phyloP scores from a whole-genome alignment of 2,888 invertebrate genomes.

The Standfussiana lucernea region DNA sequence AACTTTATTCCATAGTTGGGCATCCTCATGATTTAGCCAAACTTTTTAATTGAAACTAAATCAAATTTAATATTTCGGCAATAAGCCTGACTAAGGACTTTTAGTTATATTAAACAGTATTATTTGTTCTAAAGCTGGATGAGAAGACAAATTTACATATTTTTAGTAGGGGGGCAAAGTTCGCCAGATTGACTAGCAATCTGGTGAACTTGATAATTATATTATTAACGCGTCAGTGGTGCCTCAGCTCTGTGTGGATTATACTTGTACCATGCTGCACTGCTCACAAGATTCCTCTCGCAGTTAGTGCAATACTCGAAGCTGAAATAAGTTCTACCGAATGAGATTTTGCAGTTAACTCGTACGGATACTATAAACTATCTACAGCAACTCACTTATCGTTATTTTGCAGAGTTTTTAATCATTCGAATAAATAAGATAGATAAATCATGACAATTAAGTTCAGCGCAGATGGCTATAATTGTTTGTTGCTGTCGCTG shows the following conservation, averaged over 20 bases:
- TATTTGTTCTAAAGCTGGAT: constrained; percentile 13
- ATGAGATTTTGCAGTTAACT: constrained; percentile 1
- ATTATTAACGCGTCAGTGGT: constrained; percentile 16
- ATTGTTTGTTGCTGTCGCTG: background rate
- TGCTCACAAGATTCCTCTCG: constrained; percentile 27
- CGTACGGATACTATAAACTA: background rate
- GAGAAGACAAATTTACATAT: constrained; percentile 31
- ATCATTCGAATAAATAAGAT: background rate
- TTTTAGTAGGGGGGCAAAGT: constrained; percentile 8
- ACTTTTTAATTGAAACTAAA: constrained; percentile 27
- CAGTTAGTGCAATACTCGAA: constrained; percentile 2
- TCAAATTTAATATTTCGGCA: constrained; percentile 11
- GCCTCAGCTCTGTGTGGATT: constrained; percentile 12
- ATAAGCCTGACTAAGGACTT: background rate
- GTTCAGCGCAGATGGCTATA: background rate
- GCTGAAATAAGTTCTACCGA: background rate
- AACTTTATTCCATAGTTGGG: background rate
- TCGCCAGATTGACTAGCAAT: too few relatives aligned
- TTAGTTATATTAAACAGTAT: background rate
- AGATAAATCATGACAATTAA: background rate
- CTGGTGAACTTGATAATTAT: constrained; percentile 41
- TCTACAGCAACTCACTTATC: background rate
- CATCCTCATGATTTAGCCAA: constrained; percentile 5
- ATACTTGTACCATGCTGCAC: constrained; percentile 10
- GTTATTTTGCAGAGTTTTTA: background rate